These are phyloP conservation scores for Eilema depressum DNA, from an alignment of 2,888 invertebrate genomes.

Conservation along the genomic window DNA sequence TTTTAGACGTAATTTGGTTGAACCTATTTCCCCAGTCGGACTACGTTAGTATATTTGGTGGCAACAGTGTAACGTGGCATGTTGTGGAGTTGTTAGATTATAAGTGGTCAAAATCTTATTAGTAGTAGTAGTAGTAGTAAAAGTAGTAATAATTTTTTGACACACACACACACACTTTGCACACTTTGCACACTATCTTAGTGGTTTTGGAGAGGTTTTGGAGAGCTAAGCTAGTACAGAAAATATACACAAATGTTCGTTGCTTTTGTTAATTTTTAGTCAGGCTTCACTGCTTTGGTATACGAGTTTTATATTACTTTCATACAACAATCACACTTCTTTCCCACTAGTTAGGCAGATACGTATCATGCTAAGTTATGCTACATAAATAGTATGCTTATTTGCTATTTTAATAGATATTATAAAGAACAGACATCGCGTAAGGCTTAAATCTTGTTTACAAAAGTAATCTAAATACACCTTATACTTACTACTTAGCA, in stretches of 20 bases:
- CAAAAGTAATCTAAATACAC: background rate
- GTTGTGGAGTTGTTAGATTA: background rate
- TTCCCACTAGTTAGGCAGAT: too few relatives aligned
- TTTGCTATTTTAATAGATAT: background rate
- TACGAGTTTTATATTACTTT: too few relatives aligned
- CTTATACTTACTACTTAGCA: background rate
- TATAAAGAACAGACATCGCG: background rate
- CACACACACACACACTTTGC: too few relatives aligned
- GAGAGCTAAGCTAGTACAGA: background rate
- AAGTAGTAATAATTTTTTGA: too few relatives aligned
- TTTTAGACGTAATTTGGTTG: constrained; percentile 1
- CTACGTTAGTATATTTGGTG: constrained; percentile 4
- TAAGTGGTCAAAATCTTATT: background rate
- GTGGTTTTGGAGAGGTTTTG: too few relatives aligned
- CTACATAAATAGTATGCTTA: too few relatives aligned
- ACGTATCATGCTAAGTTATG: too few relatives aligned
- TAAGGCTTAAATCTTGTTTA: background rate
- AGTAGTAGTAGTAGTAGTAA: background rate
- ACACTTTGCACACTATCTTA: too few relatives aligned
- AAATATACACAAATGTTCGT: background rate
- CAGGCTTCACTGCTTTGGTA: background rate
- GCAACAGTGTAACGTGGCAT: background rate
- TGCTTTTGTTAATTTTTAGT: background rate
- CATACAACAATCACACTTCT: too few relatives aligned
- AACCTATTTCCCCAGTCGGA: background rate